Conservation (phyloP, 2,888 invertebrate genomes). For the Chorisops tibialis region DNA sequence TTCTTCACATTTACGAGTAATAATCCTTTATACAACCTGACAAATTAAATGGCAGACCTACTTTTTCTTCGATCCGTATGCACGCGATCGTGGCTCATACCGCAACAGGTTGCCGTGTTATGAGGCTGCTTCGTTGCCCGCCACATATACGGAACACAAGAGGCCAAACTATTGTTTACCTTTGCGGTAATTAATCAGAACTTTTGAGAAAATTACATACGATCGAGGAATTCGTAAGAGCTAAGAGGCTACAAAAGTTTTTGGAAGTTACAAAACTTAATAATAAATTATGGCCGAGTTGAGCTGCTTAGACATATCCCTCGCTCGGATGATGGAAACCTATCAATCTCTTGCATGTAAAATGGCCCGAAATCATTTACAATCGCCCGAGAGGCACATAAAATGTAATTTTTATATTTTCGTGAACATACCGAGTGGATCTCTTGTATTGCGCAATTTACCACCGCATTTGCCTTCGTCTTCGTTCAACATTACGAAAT, state of each 20-base stretch:
- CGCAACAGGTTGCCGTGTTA: too few species aligned
- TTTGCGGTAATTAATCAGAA: conserved; percentile 21
- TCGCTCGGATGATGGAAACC: conserved; percentile 3
- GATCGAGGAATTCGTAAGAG: neutral
- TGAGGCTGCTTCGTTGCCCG: conserved; percentile 2
- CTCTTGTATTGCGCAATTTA: neutral
- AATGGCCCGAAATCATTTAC: conserved; percentile 8
- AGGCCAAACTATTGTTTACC: conserved; percentile 4
- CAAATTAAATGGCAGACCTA: conserved; percentile 21
- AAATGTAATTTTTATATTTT: neutral
- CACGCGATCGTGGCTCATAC: neutral
- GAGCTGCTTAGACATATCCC: conserved; percentile 12
- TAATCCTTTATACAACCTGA: conserved; percentile 17
- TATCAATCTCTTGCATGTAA: neutral
- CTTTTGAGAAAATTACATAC: neutral
- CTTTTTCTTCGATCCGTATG: conserved; percentile 11
- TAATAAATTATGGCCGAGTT: conserved; percentile 6
- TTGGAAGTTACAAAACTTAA: conserved; percentile 10
- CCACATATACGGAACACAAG: neutral
- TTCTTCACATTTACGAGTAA: conserved; percentile 21
- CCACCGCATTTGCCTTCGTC: conserved; percentile 1
- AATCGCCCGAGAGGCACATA: neutral
- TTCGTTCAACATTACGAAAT: conserved; percentile 14
- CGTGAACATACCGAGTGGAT: neutral
- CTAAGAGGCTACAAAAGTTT: neutral